These are phyloP conservation scores for Stegophylla sp. DNA, from an alignment of 2,888 invertebrate species.

Conservation along the genomic window DNA sequence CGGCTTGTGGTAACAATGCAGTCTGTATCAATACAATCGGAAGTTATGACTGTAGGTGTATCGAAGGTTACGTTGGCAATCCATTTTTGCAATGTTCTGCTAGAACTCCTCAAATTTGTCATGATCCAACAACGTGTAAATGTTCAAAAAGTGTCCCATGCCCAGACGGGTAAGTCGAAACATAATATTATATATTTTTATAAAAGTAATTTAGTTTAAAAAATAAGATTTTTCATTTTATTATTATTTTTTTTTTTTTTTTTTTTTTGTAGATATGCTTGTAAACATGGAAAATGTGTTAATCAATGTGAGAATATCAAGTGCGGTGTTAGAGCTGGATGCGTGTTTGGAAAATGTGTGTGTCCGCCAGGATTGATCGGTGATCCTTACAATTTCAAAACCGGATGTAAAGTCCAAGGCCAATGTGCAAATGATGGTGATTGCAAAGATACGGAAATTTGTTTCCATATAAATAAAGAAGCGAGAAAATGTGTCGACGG, in stretches of 20 bases:
- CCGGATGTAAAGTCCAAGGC: constrained; percentile 77
- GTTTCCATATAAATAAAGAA: constrained; percentile 82
- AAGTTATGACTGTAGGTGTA: constrained; percentile 77
- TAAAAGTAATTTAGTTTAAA: not conserved
- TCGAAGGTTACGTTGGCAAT: constrained; percentile 71
- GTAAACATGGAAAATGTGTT: constrained; percentile 70
- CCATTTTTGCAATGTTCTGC: constrained; percentile 73
- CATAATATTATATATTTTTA: not conserved
- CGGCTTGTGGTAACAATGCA: constrained; percentile 83
- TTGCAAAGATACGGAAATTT: constrained; percentile 84
- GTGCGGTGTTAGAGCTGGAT: constrained; percentile 68
- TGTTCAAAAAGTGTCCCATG: constrained; percentile 77
- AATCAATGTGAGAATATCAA: constrained; percentile 68
- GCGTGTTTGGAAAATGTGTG: constrained; percentile 69
- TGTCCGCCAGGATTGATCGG: constrained; percentile 72
- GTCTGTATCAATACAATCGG: constrained; percentile 89
- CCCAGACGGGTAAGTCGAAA: constrained; percentile 70
- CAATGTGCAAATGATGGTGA: constrained; percentile 83
- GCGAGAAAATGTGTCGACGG: constrained; percentile 84
- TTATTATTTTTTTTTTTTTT: not conserved
- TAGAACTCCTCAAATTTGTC: constrained; percentile 74
- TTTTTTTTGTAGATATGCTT: constrained; percentile 66
- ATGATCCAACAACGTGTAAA: constrained; percentile 74
- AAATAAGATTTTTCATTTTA: not conserved
- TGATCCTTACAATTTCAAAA: constrained; percentile 72